phyloP scores from a whole-genome alignment of 2,888 invertebrate genomes.

The Zygaena filipendulae region DNA sequence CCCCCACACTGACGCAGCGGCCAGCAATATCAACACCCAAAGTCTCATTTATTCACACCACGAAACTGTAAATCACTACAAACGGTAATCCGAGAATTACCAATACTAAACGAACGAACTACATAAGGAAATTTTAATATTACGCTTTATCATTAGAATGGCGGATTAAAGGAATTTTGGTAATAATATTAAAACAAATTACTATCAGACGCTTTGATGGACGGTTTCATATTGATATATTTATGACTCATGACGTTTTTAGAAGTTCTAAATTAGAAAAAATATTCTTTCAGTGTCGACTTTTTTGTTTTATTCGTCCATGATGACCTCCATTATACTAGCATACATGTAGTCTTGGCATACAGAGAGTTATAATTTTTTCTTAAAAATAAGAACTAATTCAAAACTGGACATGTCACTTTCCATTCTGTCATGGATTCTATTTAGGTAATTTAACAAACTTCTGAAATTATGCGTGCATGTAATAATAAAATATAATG shows the following conservation, averaged over 20 bases:
- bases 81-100: constrained; percentile 31
- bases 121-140: constrained; percentile 26
- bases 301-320: too few species aligned
- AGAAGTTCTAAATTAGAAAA: constrained; percentile 27
- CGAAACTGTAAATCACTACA: constrained; percentile 21
- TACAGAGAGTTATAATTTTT: too few species aligned
- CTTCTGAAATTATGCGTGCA: too few species aligned
- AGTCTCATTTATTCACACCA: constrained; percentile 46
- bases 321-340: too few species aligned
- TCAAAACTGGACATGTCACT: too few species aligned
- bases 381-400: too few species aligned
- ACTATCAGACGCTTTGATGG: constrained; percentile 30
- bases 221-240: constrained; percentile 23
- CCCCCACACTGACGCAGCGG: constrained; percentile 39
- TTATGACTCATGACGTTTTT: too few species aligned
- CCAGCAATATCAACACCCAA: constrained; percentile 30
- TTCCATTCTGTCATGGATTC: too few species aligned
- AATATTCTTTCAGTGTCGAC: too few species aligned
- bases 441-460: too few species aligned
- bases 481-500: too few species aligned
- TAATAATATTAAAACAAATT: constrained; percentile 34
- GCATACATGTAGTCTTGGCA: too few species aligned
- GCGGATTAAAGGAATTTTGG: constrained; percentile 30
- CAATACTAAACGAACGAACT: constrained; percentile 19
- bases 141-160: constrained; percentile 24